Evolutionary conservation across 1,140 invertebrate species (phyloP).

Genomic region (Leptestheria dahalacensis): DNA sequence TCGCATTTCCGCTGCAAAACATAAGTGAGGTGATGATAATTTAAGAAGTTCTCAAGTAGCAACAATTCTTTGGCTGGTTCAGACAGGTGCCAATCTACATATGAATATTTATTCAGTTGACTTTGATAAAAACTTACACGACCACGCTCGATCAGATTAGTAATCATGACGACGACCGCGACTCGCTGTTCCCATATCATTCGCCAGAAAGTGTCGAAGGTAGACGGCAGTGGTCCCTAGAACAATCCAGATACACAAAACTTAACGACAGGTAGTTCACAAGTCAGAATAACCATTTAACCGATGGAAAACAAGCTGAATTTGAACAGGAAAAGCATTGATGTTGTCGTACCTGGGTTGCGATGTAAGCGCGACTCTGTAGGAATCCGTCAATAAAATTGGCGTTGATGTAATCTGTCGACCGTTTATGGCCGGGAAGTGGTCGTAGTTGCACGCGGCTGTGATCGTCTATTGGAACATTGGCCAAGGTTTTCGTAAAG

Average conservation of each 20-base stretch:
- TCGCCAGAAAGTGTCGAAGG: slow-evolving; percentile 91
- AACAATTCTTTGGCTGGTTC: too few species aligned
- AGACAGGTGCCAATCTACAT: too few species aligned
- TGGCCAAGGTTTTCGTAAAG: too few species aligned
- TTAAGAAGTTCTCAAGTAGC: background rate
- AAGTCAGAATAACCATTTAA: too few species aligned
- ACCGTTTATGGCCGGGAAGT: slow-evolving; percentile 53
- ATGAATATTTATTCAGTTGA: too few species aligned
- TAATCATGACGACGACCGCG: slow-evolving; percentile 92
- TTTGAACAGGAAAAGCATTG: background rate
- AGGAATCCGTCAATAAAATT: slow-evolving; percentile 93
- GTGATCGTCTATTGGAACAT: slow-evolving; percentile 67
- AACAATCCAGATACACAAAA: slow-evolving; percentile 28
- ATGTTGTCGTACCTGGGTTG: slow-evolving; percentile 41
- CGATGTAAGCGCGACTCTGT: slow-evolving; percentile 81
- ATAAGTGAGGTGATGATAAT: slow-evolving; percentile 8
- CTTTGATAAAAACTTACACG: slow-evolving; percentile 40
- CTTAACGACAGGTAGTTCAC: too few species aligned
- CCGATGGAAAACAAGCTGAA: too few species aligned
- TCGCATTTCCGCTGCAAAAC: slow-evolving; percentile 75
- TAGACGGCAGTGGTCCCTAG: slow-evolving; percentile 84
- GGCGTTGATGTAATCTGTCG: slow-evolving; percentile 84
- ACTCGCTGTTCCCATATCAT: slow-evolving; percentile 96
- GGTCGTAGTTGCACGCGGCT: slow-evolving; percentile 70
- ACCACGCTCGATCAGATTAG: slow-evolving; percentile 83